These are phyloP conservation scores for Eristalis tenax DNA, from an alignment of 2,888 invertebrate species.

Conservation along the genomic window DNA sequence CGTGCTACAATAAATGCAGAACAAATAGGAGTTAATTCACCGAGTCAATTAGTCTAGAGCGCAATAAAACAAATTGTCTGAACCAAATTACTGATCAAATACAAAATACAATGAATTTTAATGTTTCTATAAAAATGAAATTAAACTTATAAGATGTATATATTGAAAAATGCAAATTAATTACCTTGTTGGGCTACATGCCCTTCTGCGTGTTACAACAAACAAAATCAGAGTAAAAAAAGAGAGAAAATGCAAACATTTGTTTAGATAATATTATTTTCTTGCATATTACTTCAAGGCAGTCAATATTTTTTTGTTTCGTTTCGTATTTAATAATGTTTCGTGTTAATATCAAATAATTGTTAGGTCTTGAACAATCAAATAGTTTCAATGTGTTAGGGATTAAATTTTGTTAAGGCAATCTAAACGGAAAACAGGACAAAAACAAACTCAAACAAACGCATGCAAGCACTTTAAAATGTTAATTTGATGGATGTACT, in stretches of 20 bases:
- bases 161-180: slow-evolving; percentile 45
- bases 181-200: slow-evolving; percentile 86
- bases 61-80: neutral
- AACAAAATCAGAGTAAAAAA: slow-evolving; percentile 72
- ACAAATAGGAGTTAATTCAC: neutral
- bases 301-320: slow-evolving; percentile 20
- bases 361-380: neutral
- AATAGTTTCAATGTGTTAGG: slow-evolving; percentile 10
- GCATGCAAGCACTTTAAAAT: slow-evolving; percentile 34
- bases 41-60: neutral
- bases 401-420: neutral
- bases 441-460: slow-evolving; percentile 8
- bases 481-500: slow-evolving; percentile 22
- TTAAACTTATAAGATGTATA: neutral
- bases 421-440: slow-evolving; percentile 14
- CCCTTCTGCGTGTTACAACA: slow-evolving; percentile 82
- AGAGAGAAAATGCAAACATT: slow-evolving; percentile 69
- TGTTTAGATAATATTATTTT: slow-evolving; percentile 66
- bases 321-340: neutral
- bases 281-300: slow-evolving; percentile 62
- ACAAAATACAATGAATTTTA: slow-evolving; percentile 29
- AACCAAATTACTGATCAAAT: slow-evolving; percentile 12
- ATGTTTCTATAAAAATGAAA: neutral
- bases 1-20: slow-evolving; percentile 82
- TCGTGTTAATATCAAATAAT: neutral